Evolutionary conservation across 2,797 vertebrate species (phyloP).

Genomic region (Brotula barbata): DNA sequence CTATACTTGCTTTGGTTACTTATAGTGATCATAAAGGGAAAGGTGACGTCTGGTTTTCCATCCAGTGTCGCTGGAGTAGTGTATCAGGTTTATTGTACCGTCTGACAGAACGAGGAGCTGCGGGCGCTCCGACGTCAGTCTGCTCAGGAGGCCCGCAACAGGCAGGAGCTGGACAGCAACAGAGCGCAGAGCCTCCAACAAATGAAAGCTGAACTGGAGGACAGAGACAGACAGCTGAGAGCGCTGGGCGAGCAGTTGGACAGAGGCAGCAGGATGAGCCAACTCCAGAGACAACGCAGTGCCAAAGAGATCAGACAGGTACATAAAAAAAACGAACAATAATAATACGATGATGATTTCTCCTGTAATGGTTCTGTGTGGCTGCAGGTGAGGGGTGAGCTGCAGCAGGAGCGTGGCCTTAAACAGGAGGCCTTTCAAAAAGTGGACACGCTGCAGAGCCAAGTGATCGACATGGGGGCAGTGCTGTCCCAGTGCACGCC

Average conservation of each 20-base stretch:
- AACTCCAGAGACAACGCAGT: conserved; percentile 62
- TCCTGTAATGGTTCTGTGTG: no score
- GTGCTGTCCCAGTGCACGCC: conserved; percentile 44
- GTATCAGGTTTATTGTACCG: not conserved
- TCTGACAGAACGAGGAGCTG: conserved; percentile 71
- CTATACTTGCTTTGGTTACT: no score
- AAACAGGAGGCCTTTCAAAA: conserved; percentile 80
- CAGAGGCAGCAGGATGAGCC: conserved; percentile 61
- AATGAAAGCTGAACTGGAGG: conserved; percentile 67
- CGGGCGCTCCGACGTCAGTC: conserved; percentile 67
- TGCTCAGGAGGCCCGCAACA: conserved; percentile 63
- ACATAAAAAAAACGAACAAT: not conserved
- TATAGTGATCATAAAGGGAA: no score
- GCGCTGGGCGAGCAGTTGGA: conserved; percentile 67
- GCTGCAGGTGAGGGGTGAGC: conserved; percentile 68
- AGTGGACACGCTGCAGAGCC: conserved; percentile 73
- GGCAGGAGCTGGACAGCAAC: conserved; percentile 65
- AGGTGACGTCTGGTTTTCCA: no score
- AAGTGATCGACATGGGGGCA: conserved; percentile 57
- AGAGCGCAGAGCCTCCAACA: conserved; percentile 70
- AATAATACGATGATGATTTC: not conserved
- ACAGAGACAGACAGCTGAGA: conserved; percentile 67
- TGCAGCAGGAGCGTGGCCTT: conserved; percentile 75
- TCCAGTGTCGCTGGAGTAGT: no score
- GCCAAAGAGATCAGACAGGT: conserved; percentile 77